phyloP scores from a whole-genome alignment of 92 coral and sea anemone genomes.

The Pocillopora meandrina region DNA sequence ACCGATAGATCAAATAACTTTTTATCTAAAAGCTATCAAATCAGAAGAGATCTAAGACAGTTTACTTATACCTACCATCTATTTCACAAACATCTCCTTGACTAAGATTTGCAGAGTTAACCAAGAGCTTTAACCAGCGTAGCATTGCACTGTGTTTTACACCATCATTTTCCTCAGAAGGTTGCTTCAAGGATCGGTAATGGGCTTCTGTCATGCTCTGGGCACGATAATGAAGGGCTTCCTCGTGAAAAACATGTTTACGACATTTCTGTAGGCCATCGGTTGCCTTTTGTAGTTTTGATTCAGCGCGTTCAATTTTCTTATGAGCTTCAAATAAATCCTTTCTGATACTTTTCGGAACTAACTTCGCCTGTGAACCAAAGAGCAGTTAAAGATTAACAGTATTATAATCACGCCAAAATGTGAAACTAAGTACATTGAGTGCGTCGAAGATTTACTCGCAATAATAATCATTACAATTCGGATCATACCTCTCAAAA shows the following conservation, averaged over 20 bases:
- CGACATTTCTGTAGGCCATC: conserved; percentile 67
- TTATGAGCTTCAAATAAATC: conserved; percentile 55
- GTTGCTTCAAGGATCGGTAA: conserved; percentile 34
- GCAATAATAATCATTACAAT: no score
- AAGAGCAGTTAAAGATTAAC: not conserved
- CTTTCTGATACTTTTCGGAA: conserved; percentile 55
- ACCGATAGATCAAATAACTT: not conserved
- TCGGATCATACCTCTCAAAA: no score
- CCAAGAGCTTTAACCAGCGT: conserved; percentile 70
- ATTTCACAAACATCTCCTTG: conserved; percentile 16
- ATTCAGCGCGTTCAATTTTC: conserved; percentile 54
- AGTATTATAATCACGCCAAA: no score
- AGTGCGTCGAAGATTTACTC: no score
- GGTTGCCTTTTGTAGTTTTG: conserved; percentile 12
- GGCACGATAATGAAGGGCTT: conserved; percentile 39
- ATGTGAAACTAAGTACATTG: no score
- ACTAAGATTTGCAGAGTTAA: conserved; percentile 22
- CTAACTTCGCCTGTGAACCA: conserved; percentile 30
- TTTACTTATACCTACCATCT: not conserved
- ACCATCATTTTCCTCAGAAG: not conserved
- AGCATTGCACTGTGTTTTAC: conserved; percentile 48
- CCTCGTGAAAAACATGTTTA: conserved; percentile 73
- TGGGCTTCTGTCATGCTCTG: conserved; percentile 40
- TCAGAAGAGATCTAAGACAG: no score
- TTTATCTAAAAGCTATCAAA: no score